Evolutionary conservation across 2,888 invertebrate species (phyloP).

Genomic region (Cryptocephalus moraei): DNA sequence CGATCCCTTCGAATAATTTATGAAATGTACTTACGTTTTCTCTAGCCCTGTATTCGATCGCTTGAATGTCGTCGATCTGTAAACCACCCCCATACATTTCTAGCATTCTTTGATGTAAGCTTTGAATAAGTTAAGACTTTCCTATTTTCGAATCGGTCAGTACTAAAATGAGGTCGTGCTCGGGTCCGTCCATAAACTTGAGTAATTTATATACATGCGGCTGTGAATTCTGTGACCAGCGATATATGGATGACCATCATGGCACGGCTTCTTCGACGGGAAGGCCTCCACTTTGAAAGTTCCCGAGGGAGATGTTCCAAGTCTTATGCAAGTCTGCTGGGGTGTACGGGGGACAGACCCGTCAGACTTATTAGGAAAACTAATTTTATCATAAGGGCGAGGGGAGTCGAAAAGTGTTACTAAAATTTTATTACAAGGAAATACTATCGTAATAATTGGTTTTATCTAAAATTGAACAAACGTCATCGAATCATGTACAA

Average conservation of each 20-base stretch:
- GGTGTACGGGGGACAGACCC: too few relatives aligned
- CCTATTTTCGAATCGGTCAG: slow-evolving; percentile 10
- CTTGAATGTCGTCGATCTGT: too few relatives aligned
- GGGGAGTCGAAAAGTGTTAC: neutral
- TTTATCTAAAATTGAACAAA: neutral
- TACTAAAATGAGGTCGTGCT: slow-evolving; percentile 37
- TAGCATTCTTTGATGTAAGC: neutral
- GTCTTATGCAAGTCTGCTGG: neutral
- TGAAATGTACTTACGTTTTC: too few relatives aligned
- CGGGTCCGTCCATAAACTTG: slow-evolving; percentile 45
- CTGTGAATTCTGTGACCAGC: slow-evolving; percentile 16
- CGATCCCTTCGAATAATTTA: too few relatives aligned
- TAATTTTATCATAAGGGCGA: neutral
- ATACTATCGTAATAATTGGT: neutral
- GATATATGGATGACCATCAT: slow-evolving; percentile 28
- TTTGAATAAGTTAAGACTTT: slow-evolving; percentile 2
- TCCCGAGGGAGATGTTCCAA: slow-evolving; percentile 15
- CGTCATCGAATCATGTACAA: too few relatives aligned
- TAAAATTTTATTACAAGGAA: neutral
- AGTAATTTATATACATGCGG: slow-evolving; percentile 37
- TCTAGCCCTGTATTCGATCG: too few relatives aligned
- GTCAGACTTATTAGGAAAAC: too few relatives aligned
- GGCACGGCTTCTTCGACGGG: slow-evolving; percentile 23
- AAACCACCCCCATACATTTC: too few relatives aligned
- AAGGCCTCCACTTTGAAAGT: slow-evolving; percentile 18